Evolutionary conservation across 1,140 invertebrate species (phyloP), one percentile per base, ranked within the genome.

Genomic region (Drosophila pallidifrons): DNA sequence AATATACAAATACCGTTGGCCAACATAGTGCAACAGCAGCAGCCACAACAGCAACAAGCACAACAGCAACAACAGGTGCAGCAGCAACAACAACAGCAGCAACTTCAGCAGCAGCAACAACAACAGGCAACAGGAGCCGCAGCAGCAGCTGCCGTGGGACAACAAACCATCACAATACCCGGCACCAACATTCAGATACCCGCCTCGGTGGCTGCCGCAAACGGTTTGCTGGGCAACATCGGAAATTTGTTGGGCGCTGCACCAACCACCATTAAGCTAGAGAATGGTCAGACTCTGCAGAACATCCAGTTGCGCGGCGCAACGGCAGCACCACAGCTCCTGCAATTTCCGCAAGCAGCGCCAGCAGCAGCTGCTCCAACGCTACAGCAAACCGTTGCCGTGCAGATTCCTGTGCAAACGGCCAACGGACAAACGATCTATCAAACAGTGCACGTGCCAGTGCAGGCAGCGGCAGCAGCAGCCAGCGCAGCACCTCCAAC

Each of bases 371-470:
- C 77, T n/a, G 63, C 80, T 1, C 95, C 95, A 7, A 94, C 97
- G 93, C 96, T 97, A 91, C 96, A 97, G 91, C 91, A 92, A 45
- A 96, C 96, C 13, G 97, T 99, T 47, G 97, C 98, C 0, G 96
- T 99, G 11, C 97, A 98, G 93, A 96, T 98, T 45, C 98, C 98
- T 1, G 97, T 99, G 61, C 96, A 97, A 68, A 96, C 96, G 5
- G 95, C 95, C 13, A 97, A 96, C 93, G 98, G 98, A 0, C 98
- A 99, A 92, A 98, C 97, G 0, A 95, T 98, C 59, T 97, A 98
- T 91, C 98, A 99, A 91, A 98, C 98, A 0, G 95, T 98, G 1
- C 97, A 99, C 92, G 96, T 99, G 81, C 98, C 97, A 0, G 94
- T 98, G 16, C 97, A 98, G 93, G 94, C 96, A 1, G 93, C 96